Evolutionary conservation across 53 echinoderm and acorn worm genomes (phyloP).

Genomic region (Hippasteria phrygiana): DNA sequence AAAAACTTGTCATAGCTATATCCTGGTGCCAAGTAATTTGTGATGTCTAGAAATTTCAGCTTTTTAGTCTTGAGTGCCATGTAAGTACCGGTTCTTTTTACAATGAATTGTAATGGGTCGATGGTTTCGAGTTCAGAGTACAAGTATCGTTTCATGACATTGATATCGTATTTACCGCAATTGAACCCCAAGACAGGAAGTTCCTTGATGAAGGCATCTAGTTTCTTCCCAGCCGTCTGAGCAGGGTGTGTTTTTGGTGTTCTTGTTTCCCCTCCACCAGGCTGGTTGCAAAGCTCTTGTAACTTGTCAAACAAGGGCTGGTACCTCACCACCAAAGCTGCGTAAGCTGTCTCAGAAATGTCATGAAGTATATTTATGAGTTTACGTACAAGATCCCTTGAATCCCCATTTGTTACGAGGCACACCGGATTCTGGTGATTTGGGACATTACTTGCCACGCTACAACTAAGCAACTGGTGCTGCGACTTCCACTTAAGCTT

Average conservation of each 20-base stretch:
- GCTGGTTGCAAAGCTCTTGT: background rate
- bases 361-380: conserved; percentile 45
- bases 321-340: background rate
- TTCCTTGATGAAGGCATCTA: conserved; percentile 11
- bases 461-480: conserved; percentile 60
- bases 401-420: conserved; percentile 58
- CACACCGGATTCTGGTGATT: conserved; percentile 19
- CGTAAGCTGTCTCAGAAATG: conserved; percentile 7
- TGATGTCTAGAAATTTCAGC: conserved; percentile 53
- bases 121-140: conserved; percentile 12
- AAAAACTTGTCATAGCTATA: conserved; percentile 58
- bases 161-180: conserved; percentile 54
- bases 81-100: conserved; percentile 40
- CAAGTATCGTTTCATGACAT: conserved; percentile 28
- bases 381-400: conserved; percentile 16
- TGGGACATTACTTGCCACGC: conserved; percentile 70
- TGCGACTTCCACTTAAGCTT: conserved; percentile 42
- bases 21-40: conserved; percentile 53
- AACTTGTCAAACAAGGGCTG: background rate
- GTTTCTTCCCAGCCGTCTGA: background rate
- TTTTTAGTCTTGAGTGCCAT: conserved; percentile 30
- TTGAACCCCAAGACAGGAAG: conserved; percentile 67
- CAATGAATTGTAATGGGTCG: conserved; percentile 20
- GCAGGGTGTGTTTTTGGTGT: background rate
- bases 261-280: background rate